Conservation (phyloP, 1,140 invertebrate species). For the Ips typographus region DNA sequence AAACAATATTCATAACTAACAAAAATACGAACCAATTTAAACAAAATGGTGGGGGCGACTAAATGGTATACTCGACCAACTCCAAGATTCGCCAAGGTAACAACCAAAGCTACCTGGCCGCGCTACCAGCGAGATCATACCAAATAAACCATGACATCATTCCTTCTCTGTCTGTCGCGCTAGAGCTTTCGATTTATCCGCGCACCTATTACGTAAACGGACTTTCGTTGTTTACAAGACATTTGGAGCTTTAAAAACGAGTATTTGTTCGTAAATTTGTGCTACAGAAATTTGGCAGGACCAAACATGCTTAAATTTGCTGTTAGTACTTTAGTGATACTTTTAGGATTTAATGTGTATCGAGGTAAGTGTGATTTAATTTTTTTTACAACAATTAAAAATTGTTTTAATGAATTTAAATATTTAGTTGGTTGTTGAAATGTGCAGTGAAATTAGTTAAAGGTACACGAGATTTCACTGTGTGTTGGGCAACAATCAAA, state of each 20-base stretch:
- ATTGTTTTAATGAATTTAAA: no score
- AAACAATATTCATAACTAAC: no score
- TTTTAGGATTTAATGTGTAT: slow-evolving; percentile 28
- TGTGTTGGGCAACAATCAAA: slow-evolving; percentile 11
- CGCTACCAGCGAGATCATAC: background rate
- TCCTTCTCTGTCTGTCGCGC: slow-evolving; percentile 22
- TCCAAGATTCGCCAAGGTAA: slow-evolving; percentile 20
- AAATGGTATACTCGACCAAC: background rate
- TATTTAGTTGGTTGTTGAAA: no score
- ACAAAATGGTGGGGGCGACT: no score
- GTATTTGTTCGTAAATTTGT: slow-evolving; percentile 2
- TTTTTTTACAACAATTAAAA: no score
- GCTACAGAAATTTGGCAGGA: background rate
- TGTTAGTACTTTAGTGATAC: slow-evolving; percentile 11
- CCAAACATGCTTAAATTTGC: slow-evolving; percentile 15
- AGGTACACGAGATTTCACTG: slow-evolving; percentile 20
- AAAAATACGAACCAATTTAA: no score
- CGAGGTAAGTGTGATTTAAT: slow-evolving; percentile 9
- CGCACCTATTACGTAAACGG: slow-evolving; percentile 18
- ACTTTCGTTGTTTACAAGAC: slow-evolving; percentile 14
- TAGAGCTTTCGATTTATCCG: slow-evolving; percentile 15
- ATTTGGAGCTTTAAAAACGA: slow-evolving; percentile 8
- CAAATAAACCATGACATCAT: slow-evolving; percentile 28
- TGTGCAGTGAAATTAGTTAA: background rate
- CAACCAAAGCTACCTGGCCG: slow-evolving; percentile 6